Evolutionary conservation across 2,888 invertebrate genomes (phyloP).

Genomic region (Sthenelais limicola): DNA sequence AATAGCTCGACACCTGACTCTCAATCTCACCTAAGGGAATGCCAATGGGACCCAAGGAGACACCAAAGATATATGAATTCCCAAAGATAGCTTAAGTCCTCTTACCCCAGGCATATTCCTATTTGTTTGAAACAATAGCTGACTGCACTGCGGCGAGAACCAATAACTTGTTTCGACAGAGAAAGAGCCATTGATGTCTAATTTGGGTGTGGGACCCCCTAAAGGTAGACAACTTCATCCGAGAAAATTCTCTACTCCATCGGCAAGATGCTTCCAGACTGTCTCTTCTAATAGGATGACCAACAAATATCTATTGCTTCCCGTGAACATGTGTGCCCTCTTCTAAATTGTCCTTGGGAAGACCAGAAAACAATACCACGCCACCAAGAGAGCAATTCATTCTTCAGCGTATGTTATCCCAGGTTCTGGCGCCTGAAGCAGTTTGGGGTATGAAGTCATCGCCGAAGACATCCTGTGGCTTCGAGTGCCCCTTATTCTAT

Average conservation of each 20-base stretch:
- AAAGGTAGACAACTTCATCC: conserved; percentile 5
- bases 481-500: too few relatives aligned
- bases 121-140: too few relatives aligned
- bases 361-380: conserved; percentile 21
- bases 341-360: conserved; percentile 1
- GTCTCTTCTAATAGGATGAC: conserved; percentile 21
- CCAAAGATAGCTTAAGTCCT: too few relatives aligned
- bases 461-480: conserved; percentile 15
- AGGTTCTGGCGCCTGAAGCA: conserved; percentile 2
- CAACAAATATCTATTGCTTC: conserved; percentile 30
- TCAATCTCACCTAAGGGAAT: too few relatives aligned
- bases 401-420: not conserved
- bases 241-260: conserved; percentile 7
- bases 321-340: not conserved
- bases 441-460: conserved; percentile 21
- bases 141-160: too few relatives aligned
- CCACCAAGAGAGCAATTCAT: conserved; percentile 19
- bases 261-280: not conserved
- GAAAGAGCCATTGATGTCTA: too few relatives aligned
- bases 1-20: too few relatives aligned
- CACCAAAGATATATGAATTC: too few relatives aligned
- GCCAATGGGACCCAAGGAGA: too few relatives aligned
- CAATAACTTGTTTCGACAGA: too few relatives aligned
- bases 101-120: too few relatives aligned
- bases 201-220: not conserved